Percentiles rank a stretch among this genome's conserved stretches.
phyloP scores from a whole-genome alignment of 1,140 invertebrate genomes.

The Eupristina koningsbergeri region DNA sequence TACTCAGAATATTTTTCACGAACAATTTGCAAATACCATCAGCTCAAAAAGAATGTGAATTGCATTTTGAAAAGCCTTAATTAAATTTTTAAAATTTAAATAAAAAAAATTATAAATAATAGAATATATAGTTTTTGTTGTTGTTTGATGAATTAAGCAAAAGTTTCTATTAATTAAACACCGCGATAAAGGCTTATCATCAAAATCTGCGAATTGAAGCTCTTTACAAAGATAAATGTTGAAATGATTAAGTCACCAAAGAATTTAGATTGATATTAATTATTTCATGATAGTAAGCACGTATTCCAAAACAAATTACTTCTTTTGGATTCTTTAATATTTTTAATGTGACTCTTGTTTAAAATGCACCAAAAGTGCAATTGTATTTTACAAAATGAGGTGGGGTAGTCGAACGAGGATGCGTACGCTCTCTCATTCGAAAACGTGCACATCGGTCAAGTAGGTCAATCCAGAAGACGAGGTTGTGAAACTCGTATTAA shows the following conservation, averaged over 20 bases:
- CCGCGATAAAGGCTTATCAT: not conserved
- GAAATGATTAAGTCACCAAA: not conserved
- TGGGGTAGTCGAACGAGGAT: not conserved
- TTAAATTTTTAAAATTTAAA: too few species aligned
- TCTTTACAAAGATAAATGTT: not conserved
- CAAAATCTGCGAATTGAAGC: not conserved
- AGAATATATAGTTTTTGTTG: too few species aligned
- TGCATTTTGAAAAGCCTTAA: not conserved
- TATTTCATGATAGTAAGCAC: not conserved
- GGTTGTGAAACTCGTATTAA: too few species aligned
- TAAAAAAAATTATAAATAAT: too few species aligned
- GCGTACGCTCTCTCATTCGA: too few species aligned
- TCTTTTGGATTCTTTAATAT: too few species aligned
- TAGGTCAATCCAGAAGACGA: not conserved
- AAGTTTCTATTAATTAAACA: not conserved
- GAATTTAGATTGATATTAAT: not conserved
- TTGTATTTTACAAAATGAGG: not conserved
- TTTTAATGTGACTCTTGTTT: too few species aligned
- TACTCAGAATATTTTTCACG: too few species aligned
- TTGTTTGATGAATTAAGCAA: too few species aligned
- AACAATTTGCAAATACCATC: not conserved
- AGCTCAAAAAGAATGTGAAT: not conserved
- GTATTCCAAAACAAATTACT: not conserved
- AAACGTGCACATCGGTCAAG: not conserved
- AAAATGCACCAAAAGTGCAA: not conserved